phyloP scores from a whole-genome alignment of 2,888 invertebrate genomes.

The Nomada goodeniana region DNA sequence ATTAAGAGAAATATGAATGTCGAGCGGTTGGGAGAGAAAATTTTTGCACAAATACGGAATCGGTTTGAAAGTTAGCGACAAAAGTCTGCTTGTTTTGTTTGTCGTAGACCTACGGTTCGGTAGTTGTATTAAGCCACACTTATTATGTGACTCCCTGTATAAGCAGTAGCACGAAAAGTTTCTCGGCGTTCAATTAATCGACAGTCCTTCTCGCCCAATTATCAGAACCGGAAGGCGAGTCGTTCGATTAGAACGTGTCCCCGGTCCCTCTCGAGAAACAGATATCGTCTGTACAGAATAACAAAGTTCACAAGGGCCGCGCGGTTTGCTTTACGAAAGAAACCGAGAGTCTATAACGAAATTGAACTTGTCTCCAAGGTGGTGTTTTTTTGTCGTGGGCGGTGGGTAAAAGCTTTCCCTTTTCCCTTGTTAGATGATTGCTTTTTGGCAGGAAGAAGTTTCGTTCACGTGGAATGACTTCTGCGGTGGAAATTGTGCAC shows the following conservation, averaged over 20 bases:
- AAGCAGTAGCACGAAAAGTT: too few species aligned
- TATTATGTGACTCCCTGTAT: too few species aligned
- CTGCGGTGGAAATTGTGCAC: slow-evolving; percentile 8
- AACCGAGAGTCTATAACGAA: slow-evolving; percentile 30
- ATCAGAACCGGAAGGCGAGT: not conserved
- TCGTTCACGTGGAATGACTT: slow-evolving; percentile 18
- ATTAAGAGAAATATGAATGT: too few species aligned
- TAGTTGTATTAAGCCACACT: too few species aligned
- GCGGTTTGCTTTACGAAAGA: slow-evolving; percentile 3
- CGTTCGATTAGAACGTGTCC: not conserved
- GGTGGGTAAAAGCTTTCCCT: slow-evolving; percentile 6
- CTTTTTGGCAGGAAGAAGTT: slow-evolving; percentile 27
- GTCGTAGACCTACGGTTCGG: too few species aligned
- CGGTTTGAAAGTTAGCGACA: too few species aligned
- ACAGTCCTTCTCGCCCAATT: too few species aligned
- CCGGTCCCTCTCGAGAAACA: not conserved
- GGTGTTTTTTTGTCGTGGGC: slow-evolving; percentile 9
- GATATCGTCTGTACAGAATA: not conserved
- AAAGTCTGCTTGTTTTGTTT: too few species aligned
- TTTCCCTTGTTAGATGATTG: slow-evolving; percentile 25
- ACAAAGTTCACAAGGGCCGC: not conserved
- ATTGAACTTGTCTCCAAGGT: slow-evolving; percentile 27
- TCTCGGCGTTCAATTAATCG: too few species aligned
- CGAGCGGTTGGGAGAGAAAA: too few species aligned
- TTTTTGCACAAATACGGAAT: too few species aligned